Evolutionary conservation across 2,797 vertebrate species (phyloP).

Genomic region (Esox lucius): DNA sequence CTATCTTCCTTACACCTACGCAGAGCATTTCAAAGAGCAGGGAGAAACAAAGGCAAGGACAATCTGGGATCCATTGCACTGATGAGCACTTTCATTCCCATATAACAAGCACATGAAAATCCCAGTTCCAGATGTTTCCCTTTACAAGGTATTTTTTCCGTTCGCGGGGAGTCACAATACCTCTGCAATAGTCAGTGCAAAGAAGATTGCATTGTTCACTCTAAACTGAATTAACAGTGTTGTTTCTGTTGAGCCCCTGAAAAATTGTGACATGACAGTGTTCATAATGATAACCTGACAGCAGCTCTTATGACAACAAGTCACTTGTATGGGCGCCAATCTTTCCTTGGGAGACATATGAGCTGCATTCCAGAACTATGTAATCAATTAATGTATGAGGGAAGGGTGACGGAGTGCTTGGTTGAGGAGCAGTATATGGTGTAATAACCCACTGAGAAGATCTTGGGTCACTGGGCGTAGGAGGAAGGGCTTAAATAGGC

Average conservation of each 20-base stretch:
- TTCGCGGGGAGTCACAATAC: too few species aligned
- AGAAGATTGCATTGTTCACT: not conserved
- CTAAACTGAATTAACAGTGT: too few species aligned
- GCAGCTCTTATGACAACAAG: conserved; percentile 1
- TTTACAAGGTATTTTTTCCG: too few species aligned
- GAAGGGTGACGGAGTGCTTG: not conserved
- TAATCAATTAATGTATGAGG: not conserved
- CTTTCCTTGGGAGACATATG: not conserved
- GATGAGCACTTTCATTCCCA: conserved; percentile 42
- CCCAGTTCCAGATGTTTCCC: conserved; percentile 36
- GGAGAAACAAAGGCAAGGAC: conserved; percentile 53
- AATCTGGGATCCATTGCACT: conserved; percentile 43
- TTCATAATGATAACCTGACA: not conserved
- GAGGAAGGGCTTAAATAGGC: too few species aligned
- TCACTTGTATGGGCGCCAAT: not conserved
- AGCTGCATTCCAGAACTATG: not conserved
- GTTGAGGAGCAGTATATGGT: not conserved
- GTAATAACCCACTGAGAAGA: not conserved
- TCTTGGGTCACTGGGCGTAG: not conserved
- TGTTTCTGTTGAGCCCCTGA: not conserved
- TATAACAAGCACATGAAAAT: conserved; percentile 33
- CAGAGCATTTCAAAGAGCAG: conserved; percentile 18
- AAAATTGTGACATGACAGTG: not conserved
- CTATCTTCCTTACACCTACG: conserved; percentile 43
- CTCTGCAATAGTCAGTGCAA: not conserved